These are phyloP conservation scores for Choristoneura fumiferana DNA, from an alignment of 1,140 invertebrate species.

Conservation along the genomic window DNA sequence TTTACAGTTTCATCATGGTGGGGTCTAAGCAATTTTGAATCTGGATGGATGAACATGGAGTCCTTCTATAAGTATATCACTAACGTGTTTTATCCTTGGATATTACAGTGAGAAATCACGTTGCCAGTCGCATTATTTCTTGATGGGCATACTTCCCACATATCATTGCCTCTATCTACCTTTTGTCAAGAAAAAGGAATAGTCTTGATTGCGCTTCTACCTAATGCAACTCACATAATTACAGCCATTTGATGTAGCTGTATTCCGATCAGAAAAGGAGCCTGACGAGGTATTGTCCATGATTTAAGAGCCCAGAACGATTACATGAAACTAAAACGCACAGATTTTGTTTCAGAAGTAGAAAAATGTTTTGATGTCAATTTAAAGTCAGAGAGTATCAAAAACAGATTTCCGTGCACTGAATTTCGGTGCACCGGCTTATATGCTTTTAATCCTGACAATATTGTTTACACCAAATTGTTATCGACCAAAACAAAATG, in stretches of 20 bases:
- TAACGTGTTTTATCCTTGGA: constrained; percentile 47
- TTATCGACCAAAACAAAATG: constrained; percentile 2
- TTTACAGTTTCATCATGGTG: constrained; percentile 32
- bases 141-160: constrained; percentile 34
- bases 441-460: constrained; percentile 2
- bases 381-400: background rate
- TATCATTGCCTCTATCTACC: background rate
- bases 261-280: background rate
- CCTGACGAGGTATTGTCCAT: background rate
- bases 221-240: constrained; percentile 5
- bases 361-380: constrained; percentile 3
- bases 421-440: background rate
- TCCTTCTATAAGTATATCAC: constrained; percentile 53
- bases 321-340: background rate
- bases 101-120: constrained; percentile 34
- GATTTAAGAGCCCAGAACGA: background rate
- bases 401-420: too few relatives aligned
- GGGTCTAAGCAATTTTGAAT: constrained; percentile 42
- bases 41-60: constrained; percentile 52
- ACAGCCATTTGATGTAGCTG: constrained; percentile 9
- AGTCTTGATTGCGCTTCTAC: constrained; percentile 9
- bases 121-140: constrained; percentile 47
- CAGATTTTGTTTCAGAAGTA: constrained; percentile 13
- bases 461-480: constrained; percentile 2
- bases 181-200: constrained; percentile 19